Evolutionary conservation across 1,140 invertebrate genomes (phyloP).

Genomic region (Microplitis mediator): DNA sequence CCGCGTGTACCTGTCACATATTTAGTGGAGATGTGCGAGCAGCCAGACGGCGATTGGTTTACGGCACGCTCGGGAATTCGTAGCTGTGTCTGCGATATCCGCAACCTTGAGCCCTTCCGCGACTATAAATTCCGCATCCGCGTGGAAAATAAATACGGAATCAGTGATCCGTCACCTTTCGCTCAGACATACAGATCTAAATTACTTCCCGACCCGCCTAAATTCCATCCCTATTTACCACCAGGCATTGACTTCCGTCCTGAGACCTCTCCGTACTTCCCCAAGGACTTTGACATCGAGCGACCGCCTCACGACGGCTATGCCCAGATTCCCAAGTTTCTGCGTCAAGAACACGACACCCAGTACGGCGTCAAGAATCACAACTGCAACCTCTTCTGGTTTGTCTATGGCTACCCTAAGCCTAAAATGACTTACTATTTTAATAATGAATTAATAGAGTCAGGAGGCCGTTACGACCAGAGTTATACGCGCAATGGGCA

Average conservation of each 20-base stretch:
- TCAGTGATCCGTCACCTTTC: slow-evolving; percentile 93
- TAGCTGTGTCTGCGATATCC: slow-evolving; percentile 83
- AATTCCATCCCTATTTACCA: slow-evolving; percentile 78
- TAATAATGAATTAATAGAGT: slow-evolving; percentile 81
- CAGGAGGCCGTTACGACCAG: slow-evolving; percentile 79
- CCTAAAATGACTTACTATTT: slow-evolving; percentile 88
- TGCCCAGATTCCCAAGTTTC: slow-evolving; percentile 80
- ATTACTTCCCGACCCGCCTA: slow-evolving; percentile 79
- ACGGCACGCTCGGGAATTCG: slow-evolving; percentile 80
- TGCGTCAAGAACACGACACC: slow-evolving; percentile 81
- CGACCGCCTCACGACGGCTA: slow-evolving; percentile 82
- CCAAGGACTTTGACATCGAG: slow-evolving; percentile 88
- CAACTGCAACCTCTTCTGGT: slow-evolving; percentile 87
- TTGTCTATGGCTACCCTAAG: slow-evolving; percentile 91
- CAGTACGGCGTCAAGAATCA: slow-evolving; percentile 90
- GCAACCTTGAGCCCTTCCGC: slow-evolving; percentile 80
- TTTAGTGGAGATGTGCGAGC: slow-evolving; percentile 89
- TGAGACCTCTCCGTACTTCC: slow-evolving; percentile 87
- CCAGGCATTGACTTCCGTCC: slow-evolving; percentile 85
- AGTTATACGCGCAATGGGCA: slow-evolving; percentile 89
- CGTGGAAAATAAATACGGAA: slow-evolving; percentile 95
- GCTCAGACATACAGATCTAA: slow-evolving; percentile 79
- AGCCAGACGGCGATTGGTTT: slow-evolving; percentile 88
- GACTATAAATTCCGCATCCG: slow-evolving; percentile 92
- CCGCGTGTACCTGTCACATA: slow-evolving; percentile 88